Evolutionary conservation across 2,888 invertebrate genomes (phyloP).

Genomic region (Eudasyphora cyanicolor): DNA sequence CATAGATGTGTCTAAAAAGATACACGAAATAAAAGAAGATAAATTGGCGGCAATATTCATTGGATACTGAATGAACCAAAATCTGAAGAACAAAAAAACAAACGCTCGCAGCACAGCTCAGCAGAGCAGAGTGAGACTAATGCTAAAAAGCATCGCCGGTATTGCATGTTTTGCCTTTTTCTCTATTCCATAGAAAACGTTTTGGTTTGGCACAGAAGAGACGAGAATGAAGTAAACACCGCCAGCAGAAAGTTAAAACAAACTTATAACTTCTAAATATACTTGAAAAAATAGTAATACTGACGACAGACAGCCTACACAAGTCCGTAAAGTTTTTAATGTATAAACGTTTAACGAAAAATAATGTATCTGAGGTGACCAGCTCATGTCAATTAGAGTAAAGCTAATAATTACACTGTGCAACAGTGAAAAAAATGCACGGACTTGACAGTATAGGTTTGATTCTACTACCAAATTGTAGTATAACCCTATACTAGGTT

Average conservation of each 20-base stretch:
- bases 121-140: no score
- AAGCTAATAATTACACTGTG: neutral
- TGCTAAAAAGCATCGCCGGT: neutral
- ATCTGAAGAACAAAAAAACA: neutral
- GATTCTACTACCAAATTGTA: no score
- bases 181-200: conserved; percentile 1
- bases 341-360: neutral
- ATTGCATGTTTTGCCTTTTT: conserved; percentile 46
- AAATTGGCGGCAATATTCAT: conserved; percentile 44
- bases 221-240: neutral
- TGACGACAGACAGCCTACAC: conserved; percentile 44
- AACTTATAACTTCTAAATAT: conserved; percentile 35
- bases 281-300: conserved; percentile 27
- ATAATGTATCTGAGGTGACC: neutral
- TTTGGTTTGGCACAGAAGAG: neutral
- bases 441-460: no score
- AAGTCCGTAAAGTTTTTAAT: conserved; percentile 29
- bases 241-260: neutral
- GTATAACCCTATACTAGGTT: no score
- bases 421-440: no score
- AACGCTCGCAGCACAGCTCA: neutral
- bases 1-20: neutral
- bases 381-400: neutral
- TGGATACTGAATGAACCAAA: neutral
- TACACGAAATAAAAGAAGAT: conserved; percentile 38